Base-by-base conservation (phyloP, 2,797 vertebrate species). In the Babyrousa celebensis region DNA sequence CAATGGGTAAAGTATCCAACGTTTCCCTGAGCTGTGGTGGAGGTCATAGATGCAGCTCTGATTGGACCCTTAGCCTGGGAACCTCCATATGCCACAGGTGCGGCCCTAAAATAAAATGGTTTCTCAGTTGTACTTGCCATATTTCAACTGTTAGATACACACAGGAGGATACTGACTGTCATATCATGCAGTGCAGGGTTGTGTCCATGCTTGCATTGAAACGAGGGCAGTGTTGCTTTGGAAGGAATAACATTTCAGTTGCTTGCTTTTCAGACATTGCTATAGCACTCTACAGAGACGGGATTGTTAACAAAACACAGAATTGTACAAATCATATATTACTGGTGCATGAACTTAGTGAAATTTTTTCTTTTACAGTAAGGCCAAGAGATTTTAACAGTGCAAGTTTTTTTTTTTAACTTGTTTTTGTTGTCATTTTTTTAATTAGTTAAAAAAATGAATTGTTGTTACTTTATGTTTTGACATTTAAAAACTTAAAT, bases 401-500 rank as follows among this genome's bases (percentile, higher is more conserved):
- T 29, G 5, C 8, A 6, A 54, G 10, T 6, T 15, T 10, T 62
- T 56, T 56, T 78, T 58, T 65, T 65, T 72, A 25, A 23, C 7
- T 86, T 85, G 32, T 40, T 95, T 77, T 89, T 62, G 4, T 70
- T 87, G n/a, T 2, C 0, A 56, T 56, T 92, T 79, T 77, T 65
- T 43, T 9, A 14, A 36, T 77, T 94, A 86, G 62, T 75, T 90
- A 90, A 75, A 86, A 97, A 90, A 85, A 25, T 32, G 3, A 96
- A 75, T 74, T 62, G 82, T 63, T 96, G 82, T 91, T 89, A 62
- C 86, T 92, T 96, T 83, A 74, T 97, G n/a, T 56, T 25, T 85
- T 95, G 74, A 82, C 83, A 86, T 95, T 96, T 95, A 96, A 97
- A 71, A 95, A 89, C 58, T 78, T 89, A 85, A 60, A 88, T 84